phyloP scores from a whole-genome alignment of 2,113 vertebrate species.

The Lepisosteus osseus region DNA sequence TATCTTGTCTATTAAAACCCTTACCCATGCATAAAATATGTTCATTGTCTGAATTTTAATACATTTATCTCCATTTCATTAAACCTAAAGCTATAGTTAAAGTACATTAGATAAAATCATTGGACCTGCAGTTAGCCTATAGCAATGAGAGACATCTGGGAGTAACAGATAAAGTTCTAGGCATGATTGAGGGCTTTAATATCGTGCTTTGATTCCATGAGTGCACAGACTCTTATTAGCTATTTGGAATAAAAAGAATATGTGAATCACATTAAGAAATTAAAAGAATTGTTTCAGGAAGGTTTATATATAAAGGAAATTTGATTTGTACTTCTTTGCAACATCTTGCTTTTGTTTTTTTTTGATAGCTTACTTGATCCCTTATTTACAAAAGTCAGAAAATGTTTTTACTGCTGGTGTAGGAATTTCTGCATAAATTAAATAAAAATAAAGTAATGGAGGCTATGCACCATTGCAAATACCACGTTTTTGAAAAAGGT shows the following conservation, averaged over 20 bases:
- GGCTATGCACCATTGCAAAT: no score
- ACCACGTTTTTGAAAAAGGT: no score
- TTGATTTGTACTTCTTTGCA: no score
- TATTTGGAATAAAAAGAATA: conserved; percentile 28
- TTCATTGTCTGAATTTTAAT: conserved; percentile 51
- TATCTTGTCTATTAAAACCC: conserved; percentile 46
- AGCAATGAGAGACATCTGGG: conserved; percentile 31
- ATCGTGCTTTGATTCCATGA: conserved; percentile 19
- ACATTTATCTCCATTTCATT: conserved; percentile 64
- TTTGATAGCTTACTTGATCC: no score
- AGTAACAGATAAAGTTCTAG: conserved; percentile 50
- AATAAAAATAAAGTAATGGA: no score
- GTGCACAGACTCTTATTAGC: conserved; percentile 19
- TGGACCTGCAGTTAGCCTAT: conserved; percentile 28
- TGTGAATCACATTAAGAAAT: conserved; percentile 38
- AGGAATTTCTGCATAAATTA: no score
- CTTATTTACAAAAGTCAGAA: no score
- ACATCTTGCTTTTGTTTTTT: no score
- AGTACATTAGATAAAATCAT: conserved; percentile 49
- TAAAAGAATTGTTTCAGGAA: conserved; percentile 46
- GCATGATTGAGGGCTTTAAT: conserved; percentile 45
- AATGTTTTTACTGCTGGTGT: no score
- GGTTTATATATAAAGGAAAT: no score
- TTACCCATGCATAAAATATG: conserved; percentile 30
- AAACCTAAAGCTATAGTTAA: conserved; percentile 58